Percentiles rank a stretch among this genome's conserved stretches.
These are phyloP conservation scores for Philonicus albiceps DNA, from an alignment of 2,888 invertebrate genomes.

Conservation along the genomic window DNA sequence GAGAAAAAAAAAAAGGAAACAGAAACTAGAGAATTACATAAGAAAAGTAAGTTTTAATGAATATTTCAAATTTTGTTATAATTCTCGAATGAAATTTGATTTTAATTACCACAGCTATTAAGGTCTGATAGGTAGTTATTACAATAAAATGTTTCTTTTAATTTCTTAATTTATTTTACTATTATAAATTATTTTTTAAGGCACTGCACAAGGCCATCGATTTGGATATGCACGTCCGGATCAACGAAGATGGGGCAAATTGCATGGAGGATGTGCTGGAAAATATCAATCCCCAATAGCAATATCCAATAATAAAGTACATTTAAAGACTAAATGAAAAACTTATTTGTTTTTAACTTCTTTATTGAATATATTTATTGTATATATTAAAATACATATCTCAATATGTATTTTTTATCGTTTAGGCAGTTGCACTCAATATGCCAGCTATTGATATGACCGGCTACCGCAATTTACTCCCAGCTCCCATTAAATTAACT, in stretches of 20 bases:
- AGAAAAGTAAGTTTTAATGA: no score
- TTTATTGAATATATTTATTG: background rate
- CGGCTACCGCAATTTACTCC: slow-evolving; percentile 73
- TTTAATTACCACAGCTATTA: no score
- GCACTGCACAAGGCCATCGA: slow-evolving; percentile 54
- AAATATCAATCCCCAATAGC: slow-evolving; percentile 71
- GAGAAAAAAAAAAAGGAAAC: no score
- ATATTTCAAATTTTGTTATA: no score
- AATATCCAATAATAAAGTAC: slow-evolving; percentile 66
- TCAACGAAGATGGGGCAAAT: slow-evolving; percentile 71
- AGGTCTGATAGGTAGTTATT: no score
- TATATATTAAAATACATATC: no score
- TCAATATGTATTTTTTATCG: background rate
- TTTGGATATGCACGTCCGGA: slow-evolving; percentile 72
- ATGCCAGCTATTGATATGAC: slow-evolving; percentile 77
- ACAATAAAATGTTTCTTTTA: no score
- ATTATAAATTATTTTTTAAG: background rate
- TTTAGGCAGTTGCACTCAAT: slow-evolving; percentile 54
- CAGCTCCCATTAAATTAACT: slow-evolving; percentile 69
- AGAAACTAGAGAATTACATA: no score
- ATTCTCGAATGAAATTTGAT: no score
- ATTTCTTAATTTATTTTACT: background rate
- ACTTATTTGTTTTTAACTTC: background rate
- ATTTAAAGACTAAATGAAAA: background rate
- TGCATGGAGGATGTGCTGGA: slow-evolving; percentile 71